Conservation (phyloP, 2,113 vertebrate genomes). For the Microcebus ravelobensis region DNA sequence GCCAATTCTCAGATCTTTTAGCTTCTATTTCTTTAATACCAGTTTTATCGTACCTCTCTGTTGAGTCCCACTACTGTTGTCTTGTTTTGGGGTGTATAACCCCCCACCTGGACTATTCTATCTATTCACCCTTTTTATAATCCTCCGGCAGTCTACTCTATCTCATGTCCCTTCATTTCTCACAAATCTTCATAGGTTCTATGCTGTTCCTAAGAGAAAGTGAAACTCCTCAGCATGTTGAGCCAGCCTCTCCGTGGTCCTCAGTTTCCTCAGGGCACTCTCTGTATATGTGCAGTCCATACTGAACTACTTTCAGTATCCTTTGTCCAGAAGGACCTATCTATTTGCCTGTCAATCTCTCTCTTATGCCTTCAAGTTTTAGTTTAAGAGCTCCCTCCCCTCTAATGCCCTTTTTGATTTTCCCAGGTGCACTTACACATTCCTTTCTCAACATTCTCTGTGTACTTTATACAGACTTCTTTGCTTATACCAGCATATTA, state of each 20-base stretch:
- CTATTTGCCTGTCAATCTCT: not conserved
- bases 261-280: not conserved
- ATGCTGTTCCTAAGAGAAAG: not conserved
- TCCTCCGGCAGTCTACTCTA: not conserved
- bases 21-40: not conserved
- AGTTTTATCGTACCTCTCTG: not conserved
- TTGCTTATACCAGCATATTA: not conserved
- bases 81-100: not conserved
- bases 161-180: not conserved
- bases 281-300: not conserved
- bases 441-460: constrained; percentile 25
- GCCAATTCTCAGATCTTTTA: not conserved
- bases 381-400: not conserved
- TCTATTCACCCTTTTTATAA: not conserved
- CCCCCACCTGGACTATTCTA: not conserved
- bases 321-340: not conserved
- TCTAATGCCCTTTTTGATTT: constrained; percentile 18
- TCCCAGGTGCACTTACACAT: not conserved
- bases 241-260: not conserved
- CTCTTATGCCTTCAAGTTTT: constrained; percentile 1
- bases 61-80: not conserved
- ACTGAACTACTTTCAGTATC: not conserved
- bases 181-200: not conserved
- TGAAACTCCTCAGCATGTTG: not conserved
- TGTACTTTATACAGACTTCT: not conserved